Conservation (phyloP, 2,797 vertebrate species). For the Chelidonichthys spinosus region DNA sequence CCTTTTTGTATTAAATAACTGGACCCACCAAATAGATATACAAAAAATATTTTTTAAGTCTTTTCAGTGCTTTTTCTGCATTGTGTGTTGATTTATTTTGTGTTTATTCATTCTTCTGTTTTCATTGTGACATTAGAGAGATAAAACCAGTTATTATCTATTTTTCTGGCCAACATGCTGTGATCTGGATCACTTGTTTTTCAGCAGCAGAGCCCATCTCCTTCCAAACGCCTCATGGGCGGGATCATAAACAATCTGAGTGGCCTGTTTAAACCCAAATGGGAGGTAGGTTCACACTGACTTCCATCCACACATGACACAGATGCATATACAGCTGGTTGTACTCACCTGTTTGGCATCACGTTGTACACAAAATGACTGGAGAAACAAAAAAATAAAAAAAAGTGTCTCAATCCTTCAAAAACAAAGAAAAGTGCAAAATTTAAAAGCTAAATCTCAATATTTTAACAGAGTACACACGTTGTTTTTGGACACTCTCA, state of each 20-base stretch:
- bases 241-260: constrained; percentile 88
- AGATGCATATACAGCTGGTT: background rate
- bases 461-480: too few species aligned
- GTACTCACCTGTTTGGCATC: background rate
- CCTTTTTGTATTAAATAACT: background rate
- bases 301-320: background rate
- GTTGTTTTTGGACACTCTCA: too few species aligned
- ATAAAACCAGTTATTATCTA: background rate
- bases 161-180: constrained; percentile 21
- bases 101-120: background rate
- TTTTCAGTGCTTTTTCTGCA: background rate
- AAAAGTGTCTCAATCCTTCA: too few species aligned
- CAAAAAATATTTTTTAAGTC: background rate
- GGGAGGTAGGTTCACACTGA: constrained; percentile 78
- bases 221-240: constrained; percentile 81
- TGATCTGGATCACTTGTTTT: constrained; percentile 2
- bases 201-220: constrained; percentile 74
- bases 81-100: background rate
- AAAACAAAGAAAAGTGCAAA: too few species aligned
- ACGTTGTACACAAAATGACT: background rate
- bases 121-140: background rate
- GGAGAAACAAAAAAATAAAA: too few species aligned
- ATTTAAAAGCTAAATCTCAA: too few species aligned
- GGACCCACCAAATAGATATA: background rate
- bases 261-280: constrained; percentile 89